These are phyloP conservation scores for Tricholauxania praeusta DNA, from an alignment of 2,888 invertebrate genomes.

Conservation along the genomic window DNA sequence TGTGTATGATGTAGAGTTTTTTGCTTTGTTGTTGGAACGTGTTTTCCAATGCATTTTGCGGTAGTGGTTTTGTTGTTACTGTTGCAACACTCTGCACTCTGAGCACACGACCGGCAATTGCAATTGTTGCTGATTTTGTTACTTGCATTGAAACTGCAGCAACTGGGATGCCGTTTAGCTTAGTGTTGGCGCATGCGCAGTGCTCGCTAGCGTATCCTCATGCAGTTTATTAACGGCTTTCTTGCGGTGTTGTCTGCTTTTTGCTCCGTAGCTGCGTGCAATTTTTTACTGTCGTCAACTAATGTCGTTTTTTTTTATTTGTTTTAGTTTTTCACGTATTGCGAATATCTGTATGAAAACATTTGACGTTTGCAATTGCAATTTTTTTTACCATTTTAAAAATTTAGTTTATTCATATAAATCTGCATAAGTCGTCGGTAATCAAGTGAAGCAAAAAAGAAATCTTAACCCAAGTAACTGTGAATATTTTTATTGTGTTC, in stretches of 20 bases:
- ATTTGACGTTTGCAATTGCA: not conserved
- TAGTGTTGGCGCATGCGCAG: constrained; percentile 48
- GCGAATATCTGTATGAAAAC: too few species aligned
- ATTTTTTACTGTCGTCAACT: constrained; percentile 5
- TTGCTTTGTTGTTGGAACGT: constrained; percentile 46
- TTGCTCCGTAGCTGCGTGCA: constrained; percentile 60
- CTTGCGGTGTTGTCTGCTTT: constrained; percentile 67
- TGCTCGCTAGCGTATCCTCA: constrained; percentile 62
- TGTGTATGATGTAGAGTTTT: not conserved
- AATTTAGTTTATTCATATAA: constrained; percentile 27
- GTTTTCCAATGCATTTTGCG: constrained; percentile 44
- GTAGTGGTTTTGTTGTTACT: constrained; percentile 28
- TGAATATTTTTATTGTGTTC: not conserved
- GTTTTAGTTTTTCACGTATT: too few species aligned
- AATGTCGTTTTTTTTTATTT: too few species aligned
- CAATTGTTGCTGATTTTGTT: constrained; percentile 46
- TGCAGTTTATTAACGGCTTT: constrained; percentile 69
- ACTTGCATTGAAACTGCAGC: constrained; percentile 38
- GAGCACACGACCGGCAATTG: constrained; percentile 52
- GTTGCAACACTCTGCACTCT: constrained; percentile 34
- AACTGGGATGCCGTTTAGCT: constrained; percentile 40
- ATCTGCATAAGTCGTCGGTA: not conserved
- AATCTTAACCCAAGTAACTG: too few species aligned
- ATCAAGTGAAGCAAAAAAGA: too few species aligned
- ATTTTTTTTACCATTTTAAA: not conserved